These are phyloP conservation scores for Ophraella communa DNA, from an alignment of 2,888 invertebrate genomes.

Conservation along the genomic window DNA sequence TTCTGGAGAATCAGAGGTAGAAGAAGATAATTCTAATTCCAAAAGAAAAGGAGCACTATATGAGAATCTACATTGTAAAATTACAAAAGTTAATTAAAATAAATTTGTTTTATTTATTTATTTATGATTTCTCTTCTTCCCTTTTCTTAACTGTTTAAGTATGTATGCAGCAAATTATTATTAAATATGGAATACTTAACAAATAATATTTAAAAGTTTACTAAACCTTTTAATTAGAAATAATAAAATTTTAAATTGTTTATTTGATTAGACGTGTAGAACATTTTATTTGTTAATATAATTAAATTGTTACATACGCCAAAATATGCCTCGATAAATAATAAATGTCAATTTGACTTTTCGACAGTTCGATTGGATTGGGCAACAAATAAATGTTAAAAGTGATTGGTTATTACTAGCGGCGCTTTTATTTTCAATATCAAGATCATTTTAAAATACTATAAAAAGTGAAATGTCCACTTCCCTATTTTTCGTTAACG, in stretches of 20 bases:
- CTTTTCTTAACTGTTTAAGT: neutral
- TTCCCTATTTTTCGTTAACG: conserved; percentile 76
- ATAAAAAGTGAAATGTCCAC: conserved; percentile 39
- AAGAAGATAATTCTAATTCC: conserved; percentile 27
- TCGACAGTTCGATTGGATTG: conserved; percentile 39
- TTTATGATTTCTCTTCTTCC: conserved; percentile 14
- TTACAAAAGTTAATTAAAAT: neutral
- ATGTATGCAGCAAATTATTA: neutral
- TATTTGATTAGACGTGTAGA: too few relatives aligned
- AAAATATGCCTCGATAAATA: neutral
- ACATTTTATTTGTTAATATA: too few relatives aligned
- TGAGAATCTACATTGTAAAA: conserved; percentile 8
- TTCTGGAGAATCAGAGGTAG: conserved; percentile 30
- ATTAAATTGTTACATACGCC: neutral
- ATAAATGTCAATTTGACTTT: conserved; percentile 1
- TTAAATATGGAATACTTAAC: too few relatives aligned
- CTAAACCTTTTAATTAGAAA: too few relatives aligned
- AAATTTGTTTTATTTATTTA: neutral
- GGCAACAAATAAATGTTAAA: conserved; percentile 25
- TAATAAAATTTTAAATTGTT: too few relatives aligned
- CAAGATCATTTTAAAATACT: neutral
- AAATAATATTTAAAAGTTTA: too few relatives aligned
- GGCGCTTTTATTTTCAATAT: conserved; percentile 38
- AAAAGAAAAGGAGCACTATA: conserved; percentile 14
- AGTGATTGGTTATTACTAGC: conserved; percentile 43